phyloP scores from a whole-genome alignment of 2,797 vertebrate species.

The Acropternis orthonyx region DNA sequence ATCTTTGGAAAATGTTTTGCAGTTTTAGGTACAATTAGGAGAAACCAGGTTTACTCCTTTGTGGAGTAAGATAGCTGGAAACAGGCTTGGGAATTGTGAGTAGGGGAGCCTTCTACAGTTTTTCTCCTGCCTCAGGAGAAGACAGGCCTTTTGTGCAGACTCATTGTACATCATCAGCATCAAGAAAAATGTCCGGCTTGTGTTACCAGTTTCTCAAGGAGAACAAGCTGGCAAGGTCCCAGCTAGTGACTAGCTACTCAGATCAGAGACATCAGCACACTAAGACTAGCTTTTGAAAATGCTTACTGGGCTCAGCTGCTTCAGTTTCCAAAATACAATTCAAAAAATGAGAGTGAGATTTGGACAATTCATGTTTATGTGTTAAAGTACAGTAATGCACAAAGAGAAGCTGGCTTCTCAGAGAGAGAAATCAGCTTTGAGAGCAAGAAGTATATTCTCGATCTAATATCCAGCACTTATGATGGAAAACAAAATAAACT shows the following conservation, averaged over 20 bases:
- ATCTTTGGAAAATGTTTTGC: neutral
- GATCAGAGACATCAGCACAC: neutral
- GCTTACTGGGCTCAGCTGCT: neutral
- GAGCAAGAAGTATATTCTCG: neutral
- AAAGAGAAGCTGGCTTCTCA: neutral
- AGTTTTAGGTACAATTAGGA: neutral
- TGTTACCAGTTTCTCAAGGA: neutral
- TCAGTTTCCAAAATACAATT: neutral
- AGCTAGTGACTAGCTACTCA: neutral
- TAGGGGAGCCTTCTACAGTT: neutral
- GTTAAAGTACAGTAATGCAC: neutral
- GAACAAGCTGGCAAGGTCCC: neutral
- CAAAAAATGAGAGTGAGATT: neutral
- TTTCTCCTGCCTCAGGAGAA: neutral
- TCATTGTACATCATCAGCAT: neutral
- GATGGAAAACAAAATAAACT: neutral
- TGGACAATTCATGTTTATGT: neutral
- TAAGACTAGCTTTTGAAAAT: neutral
- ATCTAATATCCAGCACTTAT: neutral
- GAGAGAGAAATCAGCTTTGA: neutral
- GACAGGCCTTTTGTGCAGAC: neutral
- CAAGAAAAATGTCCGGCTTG: neutral
- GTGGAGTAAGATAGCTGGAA: neutral
- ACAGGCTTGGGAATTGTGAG: neutral
- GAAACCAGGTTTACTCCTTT: neutral